Evolutionary conservation across 2,888 invertebrate species (phyloP).

Genomic region (Hirtodrosophila cameraria): DNA sequence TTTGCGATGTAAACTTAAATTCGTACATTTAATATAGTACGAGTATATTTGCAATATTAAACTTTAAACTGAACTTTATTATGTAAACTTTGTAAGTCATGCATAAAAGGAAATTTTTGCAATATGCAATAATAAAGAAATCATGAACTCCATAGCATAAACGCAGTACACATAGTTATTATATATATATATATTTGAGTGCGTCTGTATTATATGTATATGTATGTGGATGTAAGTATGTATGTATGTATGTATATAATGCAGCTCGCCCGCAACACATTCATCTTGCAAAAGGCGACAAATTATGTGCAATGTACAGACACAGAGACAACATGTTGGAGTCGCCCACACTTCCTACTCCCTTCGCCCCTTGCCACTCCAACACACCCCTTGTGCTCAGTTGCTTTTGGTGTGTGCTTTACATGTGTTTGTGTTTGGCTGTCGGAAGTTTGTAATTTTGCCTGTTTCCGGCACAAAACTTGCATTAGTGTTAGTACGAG

Average conservation of each 20-base stretch:
- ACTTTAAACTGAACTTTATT: too few relatives aligned
- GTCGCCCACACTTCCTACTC: constrained; percentile 25
- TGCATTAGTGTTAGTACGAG: constrained; percentile 69
- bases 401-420: constrained; percentile 50
- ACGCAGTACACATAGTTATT: neutral
- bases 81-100: too few relatives aligned
- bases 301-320: constrained; percentile 76
- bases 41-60: too few relatives aligned
- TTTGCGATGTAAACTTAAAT: too few relatives aligned
- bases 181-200: neutral
- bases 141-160: neutral
- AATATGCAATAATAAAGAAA: too few relatives aligned
- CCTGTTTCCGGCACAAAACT: constrained; percentile 83
- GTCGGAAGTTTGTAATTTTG: constrained; percentile 84
- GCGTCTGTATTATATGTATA: neutral
- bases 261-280: constrained; percentile 63
- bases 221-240: constrained; percentile 19
- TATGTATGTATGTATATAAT: constrained; percentile 34
- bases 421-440: constrained; percentile 74
- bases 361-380: neutral
- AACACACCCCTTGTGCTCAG: neutral
- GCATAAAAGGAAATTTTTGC: too few relatives aligned
- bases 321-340: constrained; percentile 61
- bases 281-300: constrained; percentile 79
- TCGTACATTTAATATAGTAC: too few relatives aligned